Conservation (phyloP, 2,888 invertebrate genomes). For the Drosophila greeni region DNA sequence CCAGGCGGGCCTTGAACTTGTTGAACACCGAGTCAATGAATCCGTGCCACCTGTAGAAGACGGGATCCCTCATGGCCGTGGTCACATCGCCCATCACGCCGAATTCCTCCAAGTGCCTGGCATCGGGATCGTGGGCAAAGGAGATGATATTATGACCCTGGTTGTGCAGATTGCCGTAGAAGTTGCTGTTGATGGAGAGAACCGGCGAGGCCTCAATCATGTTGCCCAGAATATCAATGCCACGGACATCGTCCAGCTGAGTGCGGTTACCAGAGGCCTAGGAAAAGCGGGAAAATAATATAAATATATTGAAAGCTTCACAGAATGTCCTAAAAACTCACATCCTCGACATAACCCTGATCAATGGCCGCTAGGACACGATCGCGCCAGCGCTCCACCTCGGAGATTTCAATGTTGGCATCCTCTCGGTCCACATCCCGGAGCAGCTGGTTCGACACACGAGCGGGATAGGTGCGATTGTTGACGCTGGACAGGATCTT, state of each 20-base stretch:
- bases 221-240: conserved; percentile 89
- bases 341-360: conserved; percentile 82
- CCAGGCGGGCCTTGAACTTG: conserved; percentile 83
- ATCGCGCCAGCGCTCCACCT: conserved; percentile 87
- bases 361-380: conserved; percentile 87
- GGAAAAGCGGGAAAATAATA: background rate
- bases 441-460: conserved; percentile 82
- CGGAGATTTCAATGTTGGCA: conserved; percentile 81
- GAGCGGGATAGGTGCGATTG: conserved; percentile 86
- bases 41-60: conserved; percentile 92
- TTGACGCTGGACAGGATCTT: conserved; percentile 85
- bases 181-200: conserved; percentile 83
- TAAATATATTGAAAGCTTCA: background rate
- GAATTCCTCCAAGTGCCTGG: conserved; percentile 84
- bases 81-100: conserved; percentile 89
- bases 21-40: conserved; percentile 88
- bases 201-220: conserved; percentile 85
- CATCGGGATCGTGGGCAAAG: conserved; percentile 89
- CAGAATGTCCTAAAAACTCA: conserved; percentile 74
- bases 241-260: conserved; percentile 79
- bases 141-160: conserved; percentile 88
- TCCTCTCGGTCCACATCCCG: conserved; percentile 84
- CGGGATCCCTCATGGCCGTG: conserved; percentile 91
- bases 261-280: conserved; percentile 66
- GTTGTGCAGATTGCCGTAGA: conserved; percentile 90